phyloP scores from a whole-genome alignment of 2,797 vertebrate species.

The Yasuhikotakia modesta region DNA sequence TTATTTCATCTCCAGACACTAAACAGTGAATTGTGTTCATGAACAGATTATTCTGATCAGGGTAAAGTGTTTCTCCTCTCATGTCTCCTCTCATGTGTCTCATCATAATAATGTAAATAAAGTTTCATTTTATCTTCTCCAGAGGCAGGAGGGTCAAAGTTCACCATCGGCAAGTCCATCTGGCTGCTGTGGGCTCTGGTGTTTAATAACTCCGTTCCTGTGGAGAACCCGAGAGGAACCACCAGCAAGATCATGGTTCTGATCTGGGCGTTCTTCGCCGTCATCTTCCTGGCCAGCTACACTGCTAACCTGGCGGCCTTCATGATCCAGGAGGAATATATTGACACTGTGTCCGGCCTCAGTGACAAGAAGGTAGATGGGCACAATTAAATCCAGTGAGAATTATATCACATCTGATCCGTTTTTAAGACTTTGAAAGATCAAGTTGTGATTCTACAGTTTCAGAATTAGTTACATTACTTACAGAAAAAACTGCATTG shows the following conservation, averaged over 20 bases:
- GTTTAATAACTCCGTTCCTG: conserved; percentile 95
- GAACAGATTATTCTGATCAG: conserved; percentile 37
- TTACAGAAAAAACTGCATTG: too few species aligned
- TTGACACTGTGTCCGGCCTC: conserved; percentile 91
- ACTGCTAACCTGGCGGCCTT: conserved; percentile 93
- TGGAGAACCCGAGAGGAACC: conserved; percentile 92
- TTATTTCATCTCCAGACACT: conserved; percentile 31
- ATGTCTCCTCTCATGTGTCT: too few species aligned
- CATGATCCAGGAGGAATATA: conserved; percentile 95
- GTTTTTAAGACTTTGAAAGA: too few species aligned
- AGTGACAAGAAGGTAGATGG: conserved; percentile 87
- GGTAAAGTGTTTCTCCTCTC: conserved; percentile 24
- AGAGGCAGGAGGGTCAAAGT: conserved; percentile 88
- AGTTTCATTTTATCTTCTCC: conserved; percentile 40
- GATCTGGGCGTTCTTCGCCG: conserved; percentile 86
- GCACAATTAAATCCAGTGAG: neutral
- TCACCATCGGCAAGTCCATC: conserved; percentile 92
- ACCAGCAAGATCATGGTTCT: conserved; percentile 96
- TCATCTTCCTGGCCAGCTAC: conserved; percentile 91
- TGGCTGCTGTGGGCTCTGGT: conserved; percentile 94
- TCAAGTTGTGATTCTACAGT: too few species aligned
- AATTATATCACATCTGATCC: too few species aligned
- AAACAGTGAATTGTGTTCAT: conserved; percentile 35
- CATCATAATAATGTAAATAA: too few species aligned
- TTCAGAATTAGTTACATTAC: too few species aligned